Evolutionary conservation across 2,113 vertebrate genomes (phyloP).

Genomic region (Siphamia tubifer): DNA sequence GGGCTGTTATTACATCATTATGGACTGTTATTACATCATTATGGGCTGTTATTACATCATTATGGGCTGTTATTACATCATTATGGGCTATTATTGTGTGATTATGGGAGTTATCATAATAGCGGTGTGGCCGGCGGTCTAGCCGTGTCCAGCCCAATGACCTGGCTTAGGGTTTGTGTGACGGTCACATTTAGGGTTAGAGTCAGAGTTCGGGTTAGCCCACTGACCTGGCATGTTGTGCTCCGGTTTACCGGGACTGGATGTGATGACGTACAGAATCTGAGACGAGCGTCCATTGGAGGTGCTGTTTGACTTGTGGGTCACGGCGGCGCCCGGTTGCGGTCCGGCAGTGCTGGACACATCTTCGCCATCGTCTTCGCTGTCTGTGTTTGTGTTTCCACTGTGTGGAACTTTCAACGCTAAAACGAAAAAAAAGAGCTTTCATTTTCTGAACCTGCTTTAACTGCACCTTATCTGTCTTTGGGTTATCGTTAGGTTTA

Average conservation of each 20-base stretch:
- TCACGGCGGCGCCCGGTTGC: constrained; percentile 77
- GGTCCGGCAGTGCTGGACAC: constrained; percentile 76
- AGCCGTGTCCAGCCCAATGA: constrained; percentile 80
- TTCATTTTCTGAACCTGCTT: no score
- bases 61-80: no score
- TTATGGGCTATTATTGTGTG: no score
- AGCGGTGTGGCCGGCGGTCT: constrained; percentile 71
- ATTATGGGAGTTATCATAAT: constrained; percentile 70
- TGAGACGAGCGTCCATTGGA: constrained; percentile 85
- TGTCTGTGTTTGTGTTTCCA: constrained; percentile 52
- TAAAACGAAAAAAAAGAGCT: constrained; percentile 68
- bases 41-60: no score
- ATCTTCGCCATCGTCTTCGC: constrained; percentile 71
- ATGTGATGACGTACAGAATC: constrained; percentile 93
- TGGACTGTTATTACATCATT: no score
- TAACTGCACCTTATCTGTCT: no score
- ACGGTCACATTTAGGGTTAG: no score
- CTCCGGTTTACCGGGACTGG: constrained; percentile 89
- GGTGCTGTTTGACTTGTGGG: constrained; percentile 86
- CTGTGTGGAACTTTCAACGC: constrained; percentile 79
- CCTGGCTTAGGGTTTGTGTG: no score
- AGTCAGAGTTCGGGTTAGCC: no score
- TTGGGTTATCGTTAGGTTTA: no score
- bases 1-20: no score
- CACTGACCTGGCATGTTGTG: constrained; percentile 91